These are phyloP conservation scores for Andrena camellia DNA, from an alignment of 2,888 invertebrate genomes.

Conservation along the genomic window DNA sequence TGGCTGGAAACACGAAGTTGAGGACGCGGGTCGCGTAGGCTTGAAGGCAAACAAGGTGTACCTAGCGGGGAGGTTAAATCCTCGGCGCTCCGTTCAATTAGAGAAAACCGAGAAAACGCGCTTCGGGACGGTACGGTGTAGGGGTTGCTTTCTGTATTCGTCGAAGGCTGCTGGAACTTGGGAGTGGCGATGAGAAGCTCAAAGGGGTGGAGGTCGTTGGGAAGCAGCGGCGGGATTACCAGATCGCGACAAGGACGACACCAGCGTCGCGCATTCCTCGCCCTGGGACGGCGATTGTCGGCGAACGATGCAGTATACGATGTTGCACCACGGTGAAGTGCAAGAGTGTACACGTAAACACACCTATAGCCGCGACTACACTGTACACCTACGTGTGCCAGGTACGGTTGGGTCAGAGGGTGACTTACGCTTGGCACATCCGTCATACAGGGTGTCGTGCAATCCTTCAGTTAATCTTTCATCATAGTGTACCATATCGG, in stretches of 20 bases:
- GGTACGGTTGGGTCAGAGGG: constrained; percentile 5
- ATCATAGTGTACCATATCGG: too few relatives aligned
- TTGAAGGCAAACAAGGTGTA: constrained; percentile 32
- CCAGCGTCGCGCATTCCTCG: constrained; percentile 40
- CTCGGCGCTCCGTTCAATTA: constrained; percentile 73
- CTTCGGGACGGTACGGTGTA: constrained; percentile 22
- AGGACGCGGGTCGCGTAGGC: constrained; percentile 26
- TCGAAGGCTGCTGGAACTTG: constrained; percentile 28
- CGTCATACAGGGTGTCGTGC: neutral
- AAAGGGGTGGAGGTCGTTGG: constrained; percentile 37
- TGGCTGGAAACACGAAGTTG: constrained; percentile 22
- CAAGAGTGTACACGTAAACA: constrained; percentile 40
- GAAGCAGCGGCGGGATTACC: constrained; percentile 60
- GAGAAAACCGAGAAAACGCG: constrained; percentile 71
- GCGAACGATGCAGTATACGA: constrained; percentile 70
- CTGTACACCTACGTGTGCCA: constrained; percentile 29
- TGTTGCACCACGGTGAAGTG: constrained; percentile 40
- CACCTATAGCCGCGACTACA: constrained; percentile 8
- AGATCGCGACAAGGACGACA: constrained; percentile 61
- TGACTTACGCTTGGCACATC: constrained; percentile 9
- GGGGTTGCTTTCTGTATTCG: constrained; percentile 36
- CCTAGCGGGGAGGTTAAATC: constrained; percentile 53
- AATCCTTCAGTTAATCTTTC: too few relatives aligned
- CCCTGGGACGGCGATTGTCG: constrained; percentile 58
- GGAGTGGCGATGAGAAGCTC: constrained; percentile 13